A percentile compares a stretch with the other conserved stretches of the same genome.
Evolutionary conservation across 2,797 vertebrate species (phyloP).

Genomic region (Peromyscus attwateri): DNA sequence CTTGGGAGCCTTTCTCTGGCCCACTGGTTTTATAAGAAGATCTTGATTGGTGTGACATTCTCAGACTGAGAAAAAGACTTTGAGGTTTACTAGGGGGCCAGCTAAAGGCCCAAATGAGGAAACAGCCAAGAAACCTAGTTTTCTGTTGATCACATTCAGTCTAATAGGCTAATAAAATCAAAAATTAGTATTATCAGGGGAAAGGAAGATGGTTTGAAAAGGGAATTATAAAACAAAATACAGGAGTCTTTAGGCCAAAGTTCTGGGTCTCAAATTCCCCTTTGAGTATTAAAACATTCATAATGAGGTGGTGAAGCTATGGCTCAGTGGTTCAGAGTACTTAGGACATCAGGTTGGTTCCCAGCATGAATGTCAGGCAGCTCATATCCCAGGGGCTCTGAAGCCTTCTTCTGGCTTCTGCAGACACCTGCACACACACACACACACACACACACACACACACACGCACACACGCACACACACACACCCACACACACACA

Average conservation of each 20-base stretch:
- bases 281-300: not conserved
- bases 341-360: not conserved
- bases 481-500: not conserved
- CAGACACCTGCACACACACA: not conserved
- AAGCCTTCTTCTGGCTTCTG: not conserved
- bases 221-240: not conserved
- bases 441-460: not conserved
- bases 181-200: not conserved
- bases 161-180: constrained; percentile 1
- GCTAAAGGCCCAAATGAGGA: not conserved
- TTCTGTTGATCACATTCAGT: not conserved
- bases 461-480: not conserved
- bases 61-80: not conserved
- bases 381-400: not conserved
- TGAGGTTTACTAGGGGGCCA: not conserved
- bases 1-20: not conserved
- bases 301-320: not conserved
- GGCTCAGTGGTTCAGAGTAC: not conserved
- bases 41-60: not conserved
- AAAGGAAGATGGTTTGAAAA: not conserved
- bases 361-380: not conserved
- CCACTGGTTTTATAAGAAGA: constrained; percentile 12
- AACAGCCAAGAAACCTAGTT: not conserved
- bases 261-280: not conserved
- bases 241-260: not conserved